phyloP scores from a whole-genome alignment of 2,888 invertebrate species.

The Parnassius orleans region DNA sequence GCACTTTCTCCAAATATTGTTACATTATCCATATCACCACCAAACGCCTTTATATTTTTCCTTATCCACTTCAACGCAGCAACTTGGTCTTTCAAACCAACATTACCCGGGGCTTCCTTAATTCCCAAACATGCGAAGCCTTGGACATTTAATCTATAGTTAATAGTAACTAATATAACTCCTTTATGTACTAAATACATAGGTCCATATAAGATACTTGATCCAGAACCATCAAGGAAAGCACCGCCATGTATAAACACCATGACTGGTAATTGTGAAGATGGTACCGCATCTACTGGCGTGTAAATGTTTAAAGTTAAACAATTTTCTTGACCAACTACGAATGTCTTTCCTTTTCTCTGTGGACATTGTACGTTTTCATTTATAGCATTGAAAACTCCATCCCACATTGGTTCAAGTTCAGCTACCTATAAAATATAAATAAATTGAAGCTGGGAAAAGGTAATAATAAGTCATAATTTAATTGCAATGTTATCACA shows the following conservation, averaged over 20 bases:
- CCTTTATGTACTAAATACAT: constrained; percentile 55
- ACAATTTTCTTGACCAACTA: constrained; percentile 54
- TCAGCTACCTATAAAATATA: constrained; percentile 54
- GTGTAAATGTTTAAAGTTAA: constrained; percentile 59
- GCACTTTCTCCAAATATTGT: constrained; percentile 70
- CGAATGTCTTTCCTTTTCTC: constrained; percentile 34
- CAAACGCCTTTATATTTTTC: constrained; percentile 55
- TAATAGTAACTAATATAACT: constrained; percentile 60
- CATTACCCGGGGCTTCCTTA: constrained; percentile 65
- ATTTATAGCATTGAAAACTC: constrained; percentile 54
- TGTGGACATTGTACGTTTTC: constrained; percentile 58
- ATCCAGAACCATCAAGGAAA: constrained; percentile 55
- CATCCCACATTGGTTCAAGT: constrained; percentile 58
- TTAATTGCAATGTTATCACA: no score
- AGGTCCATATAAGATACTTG: constrained; percentile 55
- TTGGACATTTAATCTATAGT: constrained; percentile 64
- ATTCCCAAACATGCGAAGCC: constrained; percentile 61
- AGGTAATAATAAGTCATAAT: no score
- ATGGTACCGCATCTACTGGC: constrained; percentile 40
- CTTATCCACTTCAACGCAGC: constrained; percentile 62
- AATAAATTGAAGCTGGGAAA: no score
- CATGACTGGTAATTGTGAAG: constrained; percentile 58
- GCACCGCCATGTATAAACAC: constrained; percentile 69
- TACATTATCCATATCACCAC: constrained; percentile 60
- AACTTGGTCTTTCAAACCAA: constrained; percentile 63